Base-by-base conservation (phyloP, 2,888 invertebrate species). In the Acrobasis consociella region DNA sequence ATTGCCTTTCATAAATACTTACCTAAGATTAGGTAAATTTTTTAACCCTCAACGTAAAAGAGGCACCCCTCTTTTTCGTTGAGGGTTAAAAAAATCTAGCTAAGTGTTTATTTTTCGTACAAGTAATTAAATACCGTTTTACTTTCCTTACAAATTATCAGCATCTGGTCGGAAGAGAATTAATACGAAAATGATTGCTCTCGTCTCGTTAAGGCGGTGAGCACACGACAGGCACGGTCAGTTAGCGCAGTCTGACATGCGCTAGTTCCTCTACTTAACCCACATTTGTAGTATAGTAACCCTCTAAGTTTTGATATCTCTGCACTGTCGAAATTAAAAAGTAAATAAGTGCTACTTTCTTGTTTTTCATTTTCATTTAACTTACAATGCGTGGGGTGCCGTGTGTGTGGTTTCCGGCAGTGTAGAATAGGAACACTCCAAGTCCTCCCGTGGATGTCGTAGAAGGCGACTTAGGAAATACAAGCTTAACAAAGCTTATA, bases 191-290 rank as follows among this genome's bases (percentile, higher is more conserved):
- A 60, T 53, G 39, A 58, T 58, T 52, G 9, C 16, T 51, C 49
- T 58, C n/a, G 31, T 58, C 31, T 31, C 52, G 53, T 50, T 59
- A 63, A 73, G 70, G 46, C 46, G 46, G 46, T 46, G 46, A 46
- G n/a, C 46, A 46, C 46, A 46, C 70, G 60, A 69, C 66, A 73
- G 75, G 81, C 76, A 72, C 73, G 76, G 77, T 68, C 67, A 72
- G 76, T 83, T 80, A 79, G 74, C 78, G 75, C 77, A 77, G 75
- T 73, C 73, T 80, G 82, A 79, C 83, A 89, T 79, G 89, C 89
- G 79, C 90, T 87, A 84, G 78, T 89, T 88, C 78, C 65, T 79
- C 65, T 76, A 68, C 68, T 80, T 87, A 84, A 82, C 82, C 84
- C 75, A 83, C 76, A 58, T 49, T n/a, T n/a, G n/a, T n/a, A n/a